Base-by-base conservation (phyloP, 1,140 invertebrate species). In the Potamilus streckersoni region DNA sequence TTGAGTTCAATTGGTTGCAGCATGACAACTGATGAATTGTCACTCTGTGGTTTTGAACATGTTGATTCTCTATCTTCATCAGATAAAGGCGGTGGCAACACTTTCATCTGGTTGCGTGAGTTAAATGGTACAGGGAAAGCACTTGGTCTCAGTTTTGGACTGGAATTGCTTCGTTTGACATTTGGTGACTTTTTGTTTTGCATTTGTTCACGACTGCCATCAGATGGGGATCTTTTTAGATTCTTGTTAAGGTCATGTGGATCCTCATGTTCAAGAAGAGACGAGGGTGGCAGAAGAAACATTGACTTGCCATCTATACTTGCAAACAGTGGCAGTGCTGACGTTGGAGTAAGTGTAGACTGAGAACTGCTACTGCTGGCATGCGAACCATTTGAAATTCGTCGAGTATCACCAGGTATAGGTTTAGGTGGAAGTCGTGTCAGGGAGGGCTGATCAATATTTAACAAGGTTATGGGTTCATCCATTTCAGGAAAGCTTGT, bases 261-360 rank as follows among this genome's bases (percentile, higher is more conserved):
- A 17, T 71, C 69, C 55, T 73, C 65, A 15, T 27, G 13, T 57
- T 79, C 73, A n/a, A 62, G 59, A n/a, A 78, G 59, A 49, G 38
- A 49, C 38, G 6, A 49, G 16, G 59, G 65, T 4, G 84, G 81
- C 5, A 86, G 76, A 14, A 87, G 73, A 19, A 83, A 88, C 85
- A 87, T 87, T 61, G 82, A 85, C 69, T 85, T 85, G 15, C 85
- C 86, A 72, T 88, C 85, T 58, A 88, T 87, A 69, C 83, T 86
- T 19, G 84, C 85, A 14, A 85, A 83, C 2, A 87, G 74, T 16
- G 82, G 74, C 20, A 69, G 68, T 17, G 61, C 85, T 15, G 85
- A 83, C 4, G 82, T 83, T 19, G 85, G 83, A 0, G 86, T 84
- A 23, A 86, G 62, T 12, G 82, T 86, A 8, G 86, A 87, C 56